Base-by-base conservation (phyloP, 2,797 vertebrate species). In the Cyclura pinguis region DNA sequence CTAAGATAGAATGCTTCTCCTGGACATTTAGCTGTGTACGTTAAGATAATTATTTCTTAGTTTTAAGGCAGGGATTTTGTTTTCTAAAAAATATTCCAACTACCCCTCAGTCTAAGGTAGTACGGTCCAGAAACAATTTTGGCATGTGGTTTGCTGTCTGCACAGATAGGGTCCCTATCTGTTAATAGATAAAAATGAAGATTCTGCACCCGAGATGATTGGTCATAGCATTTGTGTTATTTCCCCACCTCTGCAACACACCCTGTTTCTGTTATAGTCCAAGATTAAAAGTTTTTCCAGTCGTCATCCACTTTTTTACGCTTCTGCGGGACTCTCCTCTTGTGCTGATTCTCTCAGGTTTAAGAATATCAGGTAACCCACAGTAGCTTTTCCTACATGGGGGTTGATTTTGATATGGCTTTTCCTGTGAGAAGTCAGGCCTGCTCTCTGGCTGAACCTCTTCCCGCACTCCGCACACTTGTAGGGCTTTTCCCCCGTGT, bases 361-460 rank as follows among this genome's bases (percentile, higher is more conserved):
- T 81, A 88, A 80, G 47, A 88, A 81, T 9, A 88, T 88, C 62
- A 88, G 77, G 24, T 88, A 88, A 35, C 86, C 86, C 62, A 88
- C 62, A 3, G 86, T 72, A 3, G 86, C 86, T 55, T 88, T 88
- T 1, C 77, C 86, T 24, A 88, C 77, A 1, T 47, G 42, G 42
- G 42, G n/a, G 20, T 88, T 80, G 42, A 80, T 88, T 88, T 88
- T 80, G 27, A 87, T 94, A 95, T 12, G 96, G 96, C 87, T 95
- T 95, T 94, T 96, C 95, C 24, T 94, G 94, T 0, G 96, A 93
- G 93, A 96, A 64, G 32, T 96, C 86, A 91, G 94, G 94, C 91
- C 96, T 91, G 87, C 96, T 93, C 0, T 94, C 94, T 81, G 96
- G 86, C 69, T 96, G 94, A 96, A 96, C 47, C 93, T 93, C 80